Base-by-base conservation (phyloP, 2,797 vertebrate genomes). In the Anguilla obscura region DNA sequence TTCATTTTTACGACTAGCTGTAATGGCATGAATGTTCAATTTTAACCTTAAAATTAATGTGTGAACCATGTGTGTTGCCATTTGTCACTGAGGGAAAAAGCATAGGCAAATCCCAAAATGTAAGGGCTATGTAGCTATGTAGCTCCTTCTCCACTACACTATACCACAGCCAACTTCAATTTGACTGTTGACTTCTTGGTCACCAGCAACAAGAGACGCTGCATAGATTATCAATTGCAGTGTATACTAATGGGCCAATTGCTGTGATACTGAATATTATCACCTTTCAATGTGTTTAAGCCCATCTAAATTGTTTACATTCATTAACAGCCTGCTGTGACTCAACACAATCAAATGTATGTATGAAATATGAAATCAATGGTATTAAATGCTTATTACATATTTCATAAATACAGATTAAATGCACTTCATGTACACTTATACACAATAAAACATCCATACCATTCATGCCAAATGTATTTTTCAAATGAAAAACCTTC, bases 121-220 rank as follows among this genome's bases (percentile, higher is more conserved):
- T 16, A 63, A 63, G 58, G 58, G 18, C 58, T 63, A 16, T 45
- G 40, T 45, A 45, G 40, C 40, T 4, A 14, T 63, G 21, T 63
- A 63, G 58, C 58, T 63, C 21, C 58, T 24, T 18, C 58, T 24
- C 58, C 58, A 63, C 16, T 5, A 3, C 12, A 63, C 3, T 16
- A 63, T 63, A 63, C 58, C 18, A 4, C 58, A 18, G 58, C 58
- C 58, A 63, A 63, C 21, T 18, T 63, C 18, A 24, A 24, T 18
- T n/a, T n/a, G n/a, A 3, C 24, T 52, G 10, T 8, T 7, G 3
- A 66, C 24, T 66, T 66, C 63, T 24, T 66, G 24, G 63, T n/a
- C 63, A 66, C 63, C 63, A 66, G 63, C 63, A n/a, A 66, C 63
- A 66, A 10, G 63, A 66, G 63, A 66, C 63, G n/a, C n/a, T 66